Evolutionary conservation across 2,113 vertebrate genomes (phyloP).

Genomic region (Apaloderma vittatum): DNA sequence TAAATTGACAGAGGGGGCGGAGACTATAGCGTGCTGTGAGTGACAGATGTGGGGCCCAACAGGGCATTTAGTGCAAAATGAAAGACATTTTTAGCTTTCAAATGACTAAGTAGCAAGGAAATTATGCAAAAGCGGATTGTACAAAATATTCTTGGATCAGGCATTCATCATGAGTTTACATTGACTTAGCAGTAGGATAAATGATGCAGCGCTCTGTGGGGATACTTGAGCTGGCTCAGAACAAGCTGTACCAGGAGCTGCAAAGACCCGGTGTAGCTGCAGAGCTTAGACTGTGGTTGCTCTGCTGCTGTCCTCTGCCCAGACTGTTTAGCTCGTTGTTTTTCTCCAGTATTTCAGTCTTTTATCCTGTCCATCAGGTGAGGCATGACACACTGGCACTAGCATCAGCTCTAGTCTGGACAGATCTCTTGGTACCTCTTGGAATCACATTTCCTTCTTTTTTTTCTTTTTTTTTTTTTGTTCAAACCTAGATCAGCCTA

Average conservation of each 20-base stretch:
- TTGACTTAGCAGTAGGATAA: constrained; percentile 19
- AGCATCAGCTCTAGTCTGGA: not conserved
- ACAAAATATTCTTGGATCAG: constrained; percentile 55
- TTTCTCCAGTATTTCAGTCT: not conserved
- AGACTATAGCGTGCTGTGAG: not conserved
- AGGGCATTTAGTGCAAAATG: not conserved
- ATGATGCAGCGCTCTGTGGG: not conserved
- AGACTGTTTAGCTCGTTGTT: not conserved
- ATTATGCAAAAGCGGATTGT: constrained; percentile 32
- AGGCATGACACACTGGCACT: not conserved
- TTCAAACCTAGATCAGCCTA: not conserved
- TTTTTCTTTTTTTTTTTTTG: not conserved
- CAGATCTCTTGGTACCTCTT: not conserved
- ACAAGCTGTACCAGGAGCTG: not conserved
- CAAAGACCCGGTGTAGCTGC: not conserved
- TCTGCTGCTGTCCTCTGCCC: not conserved
- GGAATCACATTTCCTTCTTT: not conserved
- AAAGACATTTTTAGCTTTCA: constrained; percentile 35
- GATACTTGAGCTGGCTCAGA: not conserved
- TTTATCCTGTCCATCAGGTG: not conserved
- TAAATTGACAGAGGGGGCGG: not conserved
- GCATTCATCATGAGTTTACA: constrained; percentile 45
- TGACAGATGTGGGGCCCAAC: not conserved
- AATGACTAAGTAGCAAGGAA: constrained; percentile 19
- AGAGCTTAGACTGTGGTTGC: rapidly evolving